These are phyloP conservation scores for Agrochola macilenta DNA, from an alignment of 2,888 invertebrate genomes.

Conservation along the genomic window DNA sequence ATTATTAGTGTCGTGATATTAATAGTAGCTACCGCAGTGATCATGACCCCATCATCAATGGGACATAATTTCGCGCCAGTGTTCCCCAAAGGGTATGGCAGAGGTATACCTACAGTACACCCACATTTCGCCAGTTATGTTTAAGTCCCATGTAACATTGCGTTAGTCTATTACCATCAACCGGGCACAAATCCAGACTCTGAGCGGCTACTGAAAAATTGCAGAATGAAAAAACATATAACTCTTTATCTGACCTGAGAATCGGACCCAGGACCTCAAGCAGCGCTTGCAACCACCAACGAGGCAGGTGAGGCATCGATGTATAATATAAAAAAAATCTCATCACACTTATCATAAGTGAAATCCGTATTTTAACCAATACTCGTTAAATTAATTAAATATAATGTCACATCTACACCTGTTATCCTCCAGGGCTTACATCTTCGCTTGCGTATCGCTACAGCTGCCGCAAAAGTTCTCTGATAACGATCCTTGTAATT, in stretches of 20 bases:
- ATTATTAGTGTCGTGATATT: background rate
- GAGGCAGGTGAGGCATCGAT: background rate
- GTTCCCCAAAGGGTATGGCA: too few relatives aligned
- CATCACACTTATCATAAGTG: background rate
- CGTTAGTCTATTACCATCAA: too few relatives aligned
- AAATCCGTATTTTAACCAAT: background rate
- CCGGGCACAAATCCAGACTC: too few relatives aligned
- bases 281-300: too few relatives aligned
- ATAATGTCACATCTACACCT: conserved; percentile 16
- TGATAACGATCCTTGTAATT: conserved; percentile 57
- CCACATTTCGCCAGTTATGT: background rate
- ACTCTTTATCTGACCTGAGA: too few relatives aligned
- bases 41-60: background rate
- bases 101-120: background rate
- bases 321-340: background rate
- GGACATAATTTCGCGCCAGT: background rate
- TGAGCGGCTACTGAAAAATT: too few relatives aligned
- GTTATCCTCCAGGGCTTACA: conserved; percentile 3
- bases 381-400: background rate
- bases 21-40: background rate
- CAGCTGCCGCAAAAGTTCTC: conserved; percentile 44
- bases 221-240: too few relatives aligned
- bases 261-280: too few relatives aligned
- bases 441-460: background rate
- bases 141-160: too few relatives aligned